Evolutionary conservation across 2,888 invertebrate species (phyloP).

Genomic region (Heliconius ismenius): DNA sequence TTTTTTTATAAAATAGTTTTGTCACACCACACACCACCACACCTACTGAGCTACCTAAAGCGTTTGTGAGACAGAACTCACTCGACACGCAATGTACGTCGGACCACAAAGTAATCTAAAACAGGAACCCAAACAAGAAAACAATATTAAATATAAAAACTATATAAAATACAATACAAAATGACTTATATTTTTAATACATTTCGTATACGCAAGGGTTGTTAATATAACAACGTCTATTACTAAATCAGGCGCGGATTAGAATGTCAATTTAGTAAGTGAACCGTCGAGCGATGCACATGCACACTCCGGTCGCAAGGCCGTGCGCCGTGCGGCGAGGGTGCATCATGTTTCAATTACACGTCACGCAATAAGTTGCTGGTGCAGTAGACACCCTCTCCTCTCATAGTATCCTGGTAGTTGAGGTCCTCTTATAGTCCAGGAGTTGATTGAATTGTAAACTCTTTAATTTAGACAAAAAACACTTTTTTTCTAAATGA

Average conservation of each 20-base stretch:
- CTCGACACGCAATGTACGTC: too few relatives aligned
- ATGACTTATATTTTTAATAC: background rate
- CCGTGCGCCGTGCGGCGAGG: background rate
- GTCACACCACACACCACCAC: too few relatives aligned
- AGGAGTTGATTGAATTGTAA: background rate
- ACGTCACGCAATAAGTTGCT: constrained; percentile 33
- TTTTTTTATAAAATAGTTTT: too few relatives aligned
- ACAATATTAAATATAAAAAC: background rate
- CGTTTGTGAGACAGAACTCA: too few relatives aligned
- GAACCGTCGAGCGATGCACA: constrained; percentile 12
- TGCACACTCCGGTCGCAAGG: too few relatives aligned
- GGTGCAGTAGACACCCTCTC: constrained; percentile 14
- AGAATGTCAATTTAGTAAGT: constrained; percentile 13
- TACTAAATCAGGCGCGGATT: constrained; percentile 9
- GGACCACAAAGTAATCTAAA: too few relatives aligned
- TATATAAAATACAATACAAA: background rate
- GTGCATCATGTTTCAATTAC: constrained; percentile 40
- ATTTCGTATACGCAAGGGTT: background rate
- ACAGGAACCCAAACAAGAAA: too few relatives aligned
- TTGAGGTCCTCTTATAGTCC: background rate
- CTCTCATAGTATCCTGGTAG: too few relatives aligned
- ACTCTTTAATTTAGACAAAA: background rate
- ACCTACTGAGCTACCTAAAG: too few relatives aligned
- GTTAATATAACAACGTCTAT: constrained; percentile 2
- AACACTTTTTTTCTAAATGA: too few relatives aligned